phyloP scores from a whole-genome alignment of 2,888 invertebrate species.

The Cremastobaeus sp. region DNA sequence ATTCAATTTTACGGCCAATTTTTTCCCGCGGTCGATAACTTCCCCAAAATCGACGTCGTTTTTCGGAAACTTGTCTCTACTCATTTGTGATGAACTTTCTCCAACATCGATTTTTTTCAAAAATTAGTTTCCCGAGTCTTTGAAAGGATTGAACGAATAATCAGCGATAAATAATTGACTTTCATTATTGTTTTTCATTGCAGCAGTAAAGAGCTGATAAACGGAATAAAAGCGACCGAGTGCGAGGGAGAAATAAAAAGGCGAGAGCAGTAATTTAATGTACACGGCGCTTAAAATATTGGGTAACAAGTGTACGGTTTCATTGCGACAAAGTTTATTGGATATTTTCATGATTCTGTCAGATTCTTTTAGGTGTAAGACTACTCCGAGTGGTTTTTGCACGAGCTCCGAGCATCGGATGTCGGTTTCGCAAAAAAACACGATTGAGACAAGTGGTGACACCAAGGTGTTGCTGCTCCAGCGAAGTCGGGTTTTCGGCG shows the following conservation, averaged over 20 bases:
- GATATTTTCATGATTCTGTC: slow-evolving; percentile 44
- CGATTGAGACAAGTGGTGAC: slow-evolving; percentile 28
- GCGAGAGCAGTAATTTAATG: slow-evolving; percentile 1
- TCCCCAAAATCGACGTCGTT: slow-evolving; percentile 14
- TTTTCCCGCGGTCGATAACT: too few species aligned
- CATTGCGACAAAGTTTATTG: slow-evolving; percentile 33
- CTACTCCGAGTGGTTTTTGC: slow-evolving; percentile 22
- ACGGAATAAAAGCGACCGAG: too few species aligned
- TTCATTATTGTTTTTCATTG: slow-evolving; percentile 7
- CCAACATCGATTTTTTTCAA: too few species aligned
- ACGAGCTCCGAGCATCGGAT: slow-evolving; percentile 34
- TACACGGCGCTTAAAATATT: slow-evolving; percentile 30
- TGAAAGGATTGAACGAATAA: too few species aligned
- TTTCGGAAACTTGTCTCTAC: slow-evolving; percentile 7
- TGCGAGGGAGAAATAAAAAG: slow-evolving; percentile 1
- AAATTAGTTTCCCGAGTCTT: too few species aligned
- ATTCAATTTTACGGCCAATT: too few species aligned
- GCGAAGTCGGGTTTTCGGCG: neutral
- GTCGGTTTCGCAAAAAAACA: slow-evolving; percentile 13
- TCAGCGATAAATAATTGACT: too few species aligned
- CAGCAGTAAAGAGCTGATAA: too few species aligned
- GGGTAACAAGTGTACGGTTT: slow-evolving; percentile 25
- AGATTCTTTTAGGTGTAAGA: slow-evolving; percentile 34
- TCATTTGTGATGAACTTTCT: slow-evolving; percentile 3
- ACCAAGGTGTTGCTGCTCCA: slow-evolving; percentile 25